Base-by-base conservation (phyloP, 2,888 invertebrate genomes). In the Podotricha telesiphe region DNA sequence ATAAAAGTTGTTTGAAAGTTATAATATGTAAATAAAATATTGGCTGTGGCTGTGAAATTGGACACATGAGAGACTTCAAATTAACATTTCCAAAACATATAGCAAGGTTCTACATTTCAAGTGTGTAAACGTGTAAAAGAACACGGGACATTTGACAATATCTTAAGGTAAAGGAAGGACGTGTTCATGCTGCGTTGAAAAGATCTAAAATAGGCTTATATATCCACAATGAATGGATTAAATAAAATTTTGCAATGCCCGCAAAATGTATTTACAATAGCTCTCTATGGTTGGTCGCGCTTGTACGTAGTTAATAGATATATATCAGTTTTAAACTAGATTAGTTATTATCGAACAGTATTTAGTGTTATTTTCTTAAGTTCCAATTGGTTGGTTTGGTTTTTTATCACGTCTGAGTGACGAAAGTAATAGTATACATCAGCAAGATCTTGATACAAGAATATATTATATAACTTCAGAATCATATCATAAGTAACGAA, bases 361-460 rank as follows among this genome's bases (percentile, higher is more conserved):
- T n/a, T n/a, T n/a, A n/a, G n/a, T n/a, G n/a, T n/a, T n/a, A n/a
- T n/a, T n/a, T n/a, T n/a, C n/a, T n/a, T n/a, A n/a, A n/a, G n/a
- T n/a, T n/a, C n/a, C n/a, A n/a, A n/a, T n/a, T n/a, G n/a, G n/a
- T n/a, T n/a, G n/a, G n/a, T n/a, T n/a, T n/a, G n/a, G n/a, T n/a
- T n/a, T n/a, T n/a, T 2, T 28, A 6, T 4, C 17, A 40, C 59
- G 50, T 42, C 17, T 59, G 51, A 53, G n/a, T 62, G 61, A 61
- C 53, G 34, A 20, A 37, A 56, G 70, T 64, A 67, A 70, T 47
- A 22, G 11, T 59, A 67, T 53, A 65, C 65, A 53, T 62, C 65
- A 62, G 61, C 48, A 59, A 62, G 42, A 45, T 65, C 22, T 19
- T 13, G 59, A 59, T 59, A 1, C 10, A 22, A 28, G 22, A 45